These are phyloP conservation scores for Oxyruncus cristatus DNA, from an alignment of 2,113 vertebrate species.

Conservation along the genomic window DNA sequence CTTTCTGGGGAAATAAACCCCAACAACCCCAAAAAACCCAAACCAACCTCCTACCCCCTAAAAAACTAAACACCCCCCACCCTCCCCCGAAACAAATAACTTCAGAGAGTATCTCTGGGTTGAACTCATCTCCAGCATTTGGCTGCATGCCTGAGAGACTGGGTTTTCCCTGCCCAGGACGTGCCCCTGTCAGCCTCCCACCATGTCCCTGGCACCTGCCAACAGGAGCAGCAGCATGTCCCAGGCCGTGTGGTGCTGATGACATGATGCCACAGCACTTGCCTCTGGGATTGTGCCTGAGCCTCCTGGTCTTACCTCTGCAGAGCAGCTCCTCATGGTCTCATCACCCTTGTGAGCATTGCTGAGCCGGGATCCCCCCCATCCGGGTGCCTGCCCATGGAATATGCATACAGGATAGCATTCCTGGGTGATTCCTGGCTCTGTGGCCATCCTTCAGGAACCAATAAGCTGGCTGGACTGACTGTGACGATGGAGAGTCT, in stretches of 20 bases:
- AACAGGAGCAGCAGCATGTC: background rate
- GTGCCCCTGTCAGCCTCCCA: background rate
- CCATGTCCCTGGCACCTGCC: background rate
- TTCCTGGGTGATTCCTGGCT: background rate
- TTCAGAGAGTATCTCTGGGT: background rate
- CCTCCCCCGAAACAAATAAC: background rate
- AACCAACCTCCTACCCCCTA: too few relatives aligned
- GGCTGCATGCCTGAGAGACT: background rate
- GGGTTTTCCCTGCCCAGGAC: background rate
- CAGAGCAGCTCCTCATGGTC: background rate
- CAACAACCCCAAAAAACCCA: background rate
- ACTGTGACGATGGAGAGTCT: background rate
- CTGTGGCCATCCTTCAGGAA: background rate
- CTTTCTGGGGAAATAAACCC: background rate
- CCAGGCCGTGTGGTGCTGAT: fast-evolving
- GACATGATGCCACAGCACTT: fast-evolving
- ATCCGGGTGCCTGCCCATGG: fast-evolving
- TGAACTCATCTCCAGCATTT: background rate
- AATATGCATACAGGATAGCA: background rate
- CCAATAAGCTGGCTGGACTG: background rate
- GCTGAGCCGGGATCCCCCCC: background rate
- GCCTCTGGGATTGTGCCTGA: background rate
- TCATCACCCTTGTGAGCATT: fast-evolving
- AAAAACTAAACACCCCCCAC: too few relatives aligned
- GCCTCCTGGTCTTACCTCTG: background rate